Percentiles rank a stretch among this genome's conserved stretches.
Evolutionary conservation across 2,113 vertebrate species (phyloP).

Genomic region (Helogale parvula): DNA sequence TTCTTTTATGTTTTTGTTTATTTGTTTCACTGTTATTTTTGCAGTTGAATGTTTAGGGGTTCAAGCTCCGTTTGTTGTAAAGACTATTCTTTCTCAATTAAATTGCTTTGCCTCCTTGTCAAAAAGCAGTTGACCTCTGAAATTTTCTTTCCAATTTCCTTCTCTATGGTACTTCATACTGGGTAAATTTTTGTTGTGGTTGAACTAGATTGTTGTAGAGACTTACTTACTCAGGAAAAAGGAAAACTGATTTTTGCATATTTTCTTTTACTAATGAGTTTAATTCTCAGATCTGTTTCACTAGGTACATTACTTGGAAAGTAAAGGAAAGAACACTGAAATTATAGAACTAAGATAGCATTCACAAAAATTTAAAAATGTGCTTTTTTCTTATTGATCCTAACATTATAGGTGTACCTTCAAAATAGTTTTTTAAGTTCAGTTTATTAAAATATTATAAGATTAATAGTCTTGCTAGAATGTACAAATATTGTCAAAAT

Average conservation of each 20-base stretch:
- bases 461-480: background rate
- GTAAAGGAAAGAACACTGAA: background rate
- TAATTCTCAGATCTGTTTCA: background rate
- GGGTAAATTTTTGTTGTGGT: background rate
- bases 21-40: background rate
- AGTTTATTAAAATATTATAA: background rate
- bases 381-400: background rate
- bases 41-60: background rate
- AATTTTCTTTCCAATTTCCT: background rate
- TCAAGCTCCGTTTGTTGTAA: background rate
- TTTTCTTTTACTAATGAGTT: background rate
- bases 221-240: background rate
- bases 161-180: background rate
- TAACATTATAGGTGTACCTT: background rate
- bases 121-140: background rate
- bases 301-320: slow-evolving; percentile 6
- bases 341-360: background rate
- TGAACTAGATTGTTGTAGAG: background rate
- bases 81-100: background rate
- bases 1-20: background rate
- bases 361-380: background rate
- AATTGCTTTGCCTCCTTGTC: background rate
- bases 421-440: background rate
- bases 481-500: background rate
- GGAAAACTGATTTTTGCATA: background rate